Conservation (phyloP, 2,888 invertebrate species). For the Trypoxylon attenuatum region DNA sequence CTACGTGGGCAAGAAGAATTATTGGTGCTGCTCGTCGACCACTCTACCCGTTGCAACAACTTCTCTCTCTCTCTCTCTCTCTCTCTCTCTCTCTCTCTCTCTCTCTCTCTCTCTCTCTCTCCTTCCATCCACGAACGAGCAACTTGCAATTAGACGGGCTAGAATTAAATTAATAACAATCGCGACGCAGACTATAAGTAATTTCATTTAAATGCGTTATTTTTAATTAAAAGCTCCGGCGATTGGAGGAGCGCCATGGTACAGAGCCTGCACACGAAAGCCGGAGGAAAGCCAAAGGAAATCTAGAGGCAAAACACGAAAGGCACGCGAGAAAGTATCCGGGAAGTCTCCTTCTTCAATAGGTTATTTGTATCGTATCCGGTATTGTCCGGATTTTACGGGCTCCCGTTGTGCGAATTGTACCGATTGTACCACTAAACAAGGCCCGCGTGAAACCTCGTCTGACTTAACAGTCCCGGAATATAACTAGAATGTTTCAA, state of each 20-base stretch:
- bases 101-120: not conserved
- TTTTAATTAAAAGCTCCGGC: conserved; percentile 40
- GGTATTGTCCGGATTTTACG: conserved; percentile 42
- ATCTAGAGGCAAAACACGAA: not conserved
- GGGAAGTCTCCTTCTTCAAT: conserved; percentile 42
- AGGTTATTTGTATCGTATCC: conserved; percentile 44
- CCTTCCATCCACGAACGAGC: too few relatives aligned
- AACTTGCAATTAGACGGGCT: conserved; percentile 41
- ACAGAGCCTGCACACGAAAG: too few relatives aligned
- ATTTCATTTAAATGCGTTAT: conserved; percentile 41
- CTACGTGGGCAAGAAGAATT: conserved; percentile 24
- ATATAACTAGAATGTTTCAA: conserved; percentile 32
- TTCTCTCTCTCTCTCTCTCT: not conserved
- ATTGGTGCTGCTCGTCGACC: conserved; percentile 21
- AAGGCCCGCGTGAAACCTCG: conserved; percentile 12
- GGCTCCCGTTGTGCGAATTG: conserved; percentile 25
- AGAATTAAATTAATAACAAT: conserved; percentile 47
- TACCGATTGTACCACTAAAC: conserved; percentile 30
- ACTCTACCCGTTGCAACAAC: not conserved
- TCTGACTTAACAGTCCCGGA: conserved; percentile 20
- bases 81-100: not conserved
- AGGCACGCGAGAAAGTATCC: conserved; percentile 23
- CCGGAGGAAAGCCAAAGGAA: too few relatives aligned
- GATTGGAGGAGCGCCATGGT: not conserved
- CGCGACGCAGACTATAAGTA: conserved; percentile 31